Evolutionary conservation across 2,888 invertebrate genomes (phyloP).

Genomic region (Parnassius glacialis): DNA sequence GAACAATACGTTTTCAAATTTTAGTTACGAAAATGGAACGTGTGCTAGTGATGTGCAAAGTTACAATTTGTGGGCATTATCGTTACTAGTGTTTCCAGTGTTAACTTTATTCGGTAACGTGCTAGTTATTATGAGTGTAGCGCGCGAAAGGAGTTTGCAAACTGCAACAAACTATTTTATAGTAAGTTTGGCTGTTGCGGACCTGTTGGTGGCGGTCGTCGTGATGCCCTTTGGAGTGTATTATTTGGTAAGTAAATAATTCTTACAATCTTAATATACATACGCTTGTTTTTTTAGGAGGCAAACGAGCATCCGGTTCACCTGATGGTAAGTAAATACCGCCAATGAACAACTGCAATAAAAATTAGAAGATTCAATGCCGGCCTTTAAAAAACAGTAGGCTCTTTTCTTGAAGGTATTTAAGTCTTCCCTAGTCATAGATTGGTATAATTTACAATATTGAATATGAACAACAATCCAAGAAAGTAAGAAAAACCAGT

Average conservation of each 20-base stretch:
- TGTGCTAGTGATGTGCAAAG: conserved; percentile 59
- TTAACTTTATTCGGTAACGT: conserved; percentile 98
- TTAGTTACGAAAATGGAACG: conserved; percentile 60
- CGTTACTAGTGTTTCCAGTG: conserved; percentile 93
- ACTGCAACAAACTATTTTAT: conserved; percentile 99
- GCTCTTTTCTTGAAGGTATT: no score
- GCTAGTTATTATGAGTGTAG: conserved; percentile 96
- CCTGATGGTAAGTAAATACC: no score
- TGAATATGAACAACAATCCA: no score
- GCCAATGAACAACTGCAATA: no score
- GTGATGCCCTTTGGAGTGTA: conserved; percentile 99
- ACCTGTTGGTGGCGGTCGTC: conserved; percentile 96
- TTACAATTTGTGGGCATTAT: conserved; percentile 92
- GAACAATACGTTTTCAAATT: conserved; percentile 52
- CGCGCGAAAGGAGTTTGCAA: conserved; percentile 93
- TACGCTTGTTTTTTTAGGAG: no score
- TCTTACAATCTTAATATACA: no score
- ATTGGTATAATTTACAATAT: no score
- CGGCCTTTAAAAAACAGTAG: no score
- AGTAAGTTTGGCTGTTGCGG: conserved; percentile 97
- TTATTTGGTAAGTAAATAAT: conserved; percentile 94
- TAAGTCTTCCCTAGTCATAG: no score
- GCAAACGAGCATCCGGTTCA: no score
- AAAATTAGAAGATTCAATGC: no score
- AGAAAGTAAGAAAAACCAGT: no score